These are phyloP conservation scores for Sceloporus tristichus DNA, from an alignment of 2,113 vertebrate genomes.

Conservation along the genomic window DNA sequence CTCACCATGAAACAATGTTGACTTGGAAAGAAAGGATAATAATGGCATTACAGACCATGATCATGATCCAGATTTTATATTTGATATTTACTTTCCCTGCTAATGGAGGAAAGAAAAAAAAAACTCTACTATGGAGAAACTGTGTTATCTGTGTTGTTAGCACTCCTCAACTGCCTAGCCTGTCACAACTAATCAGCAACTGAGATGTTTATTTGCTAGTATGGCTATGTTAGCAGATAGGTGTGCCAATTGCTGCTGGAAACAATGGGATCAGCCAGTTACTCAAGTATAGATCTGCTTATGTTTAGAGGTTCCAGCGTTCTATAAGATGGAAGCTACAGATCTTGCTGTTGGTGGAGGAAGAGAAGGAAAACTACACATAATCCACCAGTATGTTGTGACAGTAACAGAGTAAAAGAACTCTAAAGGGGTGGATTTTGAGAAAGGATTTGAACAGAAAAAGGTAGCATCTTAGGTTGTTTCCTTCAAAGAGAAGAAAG, in stretches of 20 bases:
- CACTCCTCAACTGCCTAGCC: not conserved
- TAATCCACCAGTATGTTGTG: not conserved
- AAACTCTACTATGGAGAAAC: not conserved
- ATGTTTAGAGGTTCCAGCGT: not conserved
- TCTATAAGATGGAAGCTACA: not conserved
- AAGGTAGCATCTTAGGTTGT: no score
- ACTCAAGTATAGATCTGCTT: not conserved
- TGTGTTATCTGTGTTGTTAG: not conserved
- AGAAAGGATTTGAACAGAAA: not conserved
- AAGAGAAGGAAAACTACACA: not conserved
- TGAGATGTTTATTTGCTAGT: not conserved
- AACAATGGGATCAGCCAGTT: not conserved
- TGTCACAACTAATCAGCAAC: not conserved
- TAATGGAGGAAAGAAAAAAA: slow-evolving; percentile 34
- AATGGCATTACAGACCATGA: not conserved
- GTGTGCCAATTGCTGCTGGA: not conserved
- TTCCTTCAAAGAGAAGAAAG: no score
- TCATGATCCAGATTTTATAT: slow-evolving; percentile 27
- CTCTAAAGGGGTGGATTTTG: not conserved
- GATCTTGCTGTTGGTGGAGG: no score
- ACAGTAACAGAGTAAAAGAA: not conserved
- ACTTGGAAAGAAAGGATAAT: slow-evolving; percentile 18
- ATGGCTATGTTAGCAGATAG: not conserved
- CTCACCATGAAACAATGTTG: slow-evolving; percentile 29
- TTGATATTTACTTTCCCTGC: slow-evolving; percentile 34